Evolutionary conservation across 2,888 invertebrate species (phyloP), one percentile per base, ranked within the genome.

Genomic region (Caenorhabditis doughertyi): DNA sequence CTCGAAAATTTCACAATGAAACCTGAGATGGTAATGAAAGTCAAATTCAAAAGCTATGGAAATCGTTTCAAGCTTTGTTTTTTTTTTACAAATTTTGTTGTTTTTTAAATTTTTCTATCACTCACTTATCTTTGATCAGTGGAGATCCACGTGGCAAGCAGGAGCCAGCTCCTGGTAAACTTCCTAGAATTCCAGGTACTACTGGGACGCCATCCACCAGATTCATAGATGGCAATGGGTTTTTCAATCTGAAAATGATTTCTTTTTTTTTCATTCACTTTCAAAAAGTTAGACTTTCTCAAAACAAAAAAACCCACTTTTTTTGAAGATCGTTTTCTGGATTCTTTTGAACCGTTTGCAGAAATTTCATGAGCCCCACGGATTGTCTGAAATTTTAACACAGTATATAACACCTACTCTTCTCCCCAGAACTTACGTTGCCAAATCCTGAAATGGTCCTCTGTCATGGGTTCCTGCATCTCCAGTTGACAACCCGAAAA

Each of bases 161-260:
- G 0, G 85, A 87, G 7, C 89, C 89, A 18, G 87, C 88, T 11
- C 89, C 89, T 11, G 89, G 89, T 16, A 89, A 64, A 72, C 83
- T 84, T 16, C 89, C 89, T 9, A 85, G 71, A 0, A 89, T 64
- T 18, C 89, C 89, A 0, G 89, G 89, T 7, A 89, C 67, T 7
- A 89, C 87, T 25, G 89, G 89, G 13, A 89, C 74, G 9, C 88
- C 89, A 35, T 89, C 85, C 8, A 89, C 83, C 47, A 89, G 80
- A 39, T 84, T 84, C 25, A 89, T 85, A 18, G 80, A 76, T 2
- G 86, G 89, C 3, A 89, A 35, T 9, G 83, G 81, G n/a, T 86
- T 58, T 67, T 79, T 81, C 9, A 86, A 44, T 62, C 85, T 85
- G 25, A 3, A 56, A 35, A 18, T 32, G 44, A 18, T 39, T 16